phyloP scores from a whole-genome alignment of 2,113 vertebrate genomes.

The Chauna torquata region DNA sequence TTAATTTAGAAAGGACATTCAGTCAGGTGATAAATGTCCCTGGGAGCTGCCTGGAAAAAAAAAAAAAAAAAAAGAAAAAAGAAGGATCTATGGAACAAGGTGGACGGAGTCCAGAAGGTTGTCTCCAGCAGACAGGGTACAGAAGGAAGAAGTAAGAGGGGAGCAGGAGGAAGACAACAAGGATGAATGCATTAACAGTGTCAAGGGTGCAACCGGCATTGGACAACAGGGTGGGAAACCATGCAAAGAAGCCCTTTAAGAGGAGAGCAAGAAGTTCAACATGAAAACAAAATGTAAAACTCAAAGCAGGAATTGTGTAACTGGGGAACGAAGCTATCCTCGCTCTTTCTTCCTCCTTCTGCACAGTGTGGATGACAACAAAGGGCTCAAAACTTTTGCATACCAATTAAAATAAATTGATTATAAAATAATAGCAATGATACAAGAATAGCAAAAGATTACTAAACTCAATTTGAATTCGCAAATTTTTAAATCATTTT shows the following conservation, averaged over 20 bases:
- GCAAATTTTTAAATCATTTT: background rate
- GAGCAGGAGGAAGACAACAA: background rate
- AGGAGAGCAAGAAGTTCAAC: background rate
- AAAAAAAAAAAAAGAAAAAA: background rate
- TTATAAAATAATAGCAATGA: background rate
- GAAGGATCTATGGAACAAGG: background rate
- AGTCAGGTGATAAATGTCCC: background rate
- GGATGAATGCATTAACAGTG: background rate
- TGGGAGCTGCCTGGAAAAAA: background rate
- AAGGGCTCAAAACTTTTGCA: background rate
- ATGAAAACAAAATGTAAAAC: background rate
- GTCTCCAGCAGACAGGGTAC: background rate
- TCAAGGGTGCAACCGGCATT: fast-evolving
- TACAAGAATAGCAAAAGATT: background rate
- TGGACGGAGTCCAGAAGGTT: background rate
- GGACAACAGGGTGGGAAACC: background rate
- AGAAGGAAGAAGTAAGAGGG: background rate
- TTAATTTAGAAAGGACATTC: slow-evolving; percentile 52
- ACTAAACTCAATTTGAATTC: background rate
- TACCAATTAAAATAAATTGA: background rate
- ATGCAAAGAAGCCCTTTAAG: background rate
- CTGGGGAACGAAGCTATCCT: background rate
- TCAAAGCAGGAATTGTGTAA: background rate
- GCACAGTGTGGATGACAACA: background rate
- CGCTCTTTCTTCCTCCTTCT: background rate